Percentiles rank a stretch among this genome's conserved stretches.
phyloP scores from a whole-genome alignment of 53 echinoderm and acorn worm species.

The Henricia sp. region DNA sequence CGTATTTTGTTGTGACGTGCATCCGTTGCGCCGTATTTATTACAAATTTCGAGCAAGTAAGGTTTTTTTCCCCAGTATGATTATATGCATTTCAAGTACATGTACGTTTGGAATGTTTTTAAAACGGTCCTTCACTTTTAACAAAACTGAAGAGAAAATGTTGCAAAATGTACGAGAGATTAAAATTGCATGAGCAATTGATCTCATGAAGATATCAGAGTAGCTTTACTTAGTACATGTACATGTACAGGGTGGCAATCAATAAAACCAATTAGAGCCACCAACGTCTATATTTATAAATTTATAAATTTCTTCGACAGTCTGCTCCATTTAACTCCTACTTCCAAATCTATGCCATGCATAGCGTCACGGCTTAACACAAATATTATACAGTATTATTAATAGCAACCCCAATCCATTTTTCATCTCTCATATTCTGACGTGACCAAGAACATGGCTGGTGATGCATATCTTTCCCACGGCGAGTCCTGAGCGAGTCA shows the following conservation, averaged over 20 bases:
- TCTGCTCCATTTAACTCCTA: not conserved
- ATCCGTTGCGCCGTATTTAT: no score
- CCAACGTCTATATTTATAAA: not conserved
- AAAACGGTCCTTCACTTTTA: no score
- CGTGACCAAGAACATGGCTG: not conserved
- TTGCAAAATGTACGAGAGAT: no score
- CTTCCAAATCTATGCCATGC: not conserved
- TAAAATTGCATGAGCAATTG: no score
- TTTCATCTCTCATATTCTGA: constrained; percentile 17
- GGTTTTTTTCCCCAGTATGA: no score
- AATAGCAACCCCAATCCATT: constrained; percentile 34
- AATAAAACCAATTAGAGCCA: no score
- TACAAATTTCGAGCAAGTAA: no score
- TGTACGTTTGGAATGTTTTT: no score
- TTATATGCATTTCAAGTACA: no score
- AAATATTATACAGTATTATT: constrained; percentile 50
- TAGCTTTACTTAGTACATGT: not conserved
- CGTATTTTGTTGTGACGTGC: no score
- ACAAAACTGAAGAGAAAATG: no score
- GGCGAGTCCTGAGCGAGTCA: constrained; percentile 1
- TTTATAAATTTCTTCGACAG: not conserved
- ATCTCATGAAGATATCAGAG: no score
- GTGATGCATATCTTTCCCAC: constrained; percentile 8
- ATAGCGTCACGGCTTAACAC: constrained; percentile 1
- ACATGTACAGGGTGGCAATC: not conserved